These are phyloP conservation scores for Tragelaphus buxtoni DNA, from an alignment of 2,113 vertebrate species.

Conservation along the genomic window DNA sequence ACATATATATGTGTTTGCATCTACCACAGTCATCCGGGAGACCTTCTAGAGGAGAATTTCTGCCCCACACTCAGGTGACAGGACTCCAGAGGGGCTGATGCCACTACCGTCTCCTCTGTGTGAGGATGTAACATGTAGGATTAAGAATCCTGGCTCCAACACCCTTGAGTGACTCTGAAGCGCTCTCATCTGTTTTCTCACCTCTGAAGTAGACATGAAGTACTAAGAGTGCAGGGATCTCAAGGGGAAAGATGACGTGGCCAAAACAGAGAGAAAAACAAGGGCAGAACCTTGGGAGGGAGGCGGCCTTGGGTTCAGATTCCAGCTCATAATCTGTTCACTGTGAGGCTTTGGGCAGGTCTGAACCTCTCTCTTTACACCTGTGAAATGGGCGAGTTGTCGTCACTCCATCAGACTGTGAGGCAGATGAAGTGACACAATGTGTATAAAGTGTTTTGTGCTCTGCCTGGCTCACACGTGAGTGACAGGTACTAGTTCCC, in stretches of 20 bases:
- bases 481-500: too few relatives aligned
- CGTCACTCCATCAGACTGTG: background rate
- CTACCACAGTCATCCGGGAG: background rate
- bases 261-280: background rate
- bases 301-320: background rate
- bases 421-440: background rate
- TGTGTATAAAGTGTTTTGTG: background rate
- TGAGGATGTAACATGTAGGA: background rate
- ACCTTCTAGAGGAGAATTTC: background rate
- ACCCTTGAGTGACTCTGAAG: background rate
- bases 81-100: background rate
- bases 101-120: background rate
- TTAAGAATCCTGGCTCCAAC: background rate
- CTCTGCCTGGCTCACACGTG: background rate
- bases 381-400: background rate
- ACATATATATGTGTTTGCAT: rapidly evolving
- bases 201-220: background rate
- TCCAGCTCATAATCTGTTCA: background rate
- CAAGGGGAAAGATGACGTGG: background rate
- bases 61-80: background rate
- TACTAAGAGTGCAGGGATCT: background rate
- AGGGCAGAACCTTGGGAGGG: background rate
- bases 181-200: background rate
- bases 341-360: background rate
- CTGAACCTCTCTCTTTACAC: background rate